Evolutionary conservation across 1,140 invertebrate species (phyloP).

Genomic region (Telenomus remus): DNA sequence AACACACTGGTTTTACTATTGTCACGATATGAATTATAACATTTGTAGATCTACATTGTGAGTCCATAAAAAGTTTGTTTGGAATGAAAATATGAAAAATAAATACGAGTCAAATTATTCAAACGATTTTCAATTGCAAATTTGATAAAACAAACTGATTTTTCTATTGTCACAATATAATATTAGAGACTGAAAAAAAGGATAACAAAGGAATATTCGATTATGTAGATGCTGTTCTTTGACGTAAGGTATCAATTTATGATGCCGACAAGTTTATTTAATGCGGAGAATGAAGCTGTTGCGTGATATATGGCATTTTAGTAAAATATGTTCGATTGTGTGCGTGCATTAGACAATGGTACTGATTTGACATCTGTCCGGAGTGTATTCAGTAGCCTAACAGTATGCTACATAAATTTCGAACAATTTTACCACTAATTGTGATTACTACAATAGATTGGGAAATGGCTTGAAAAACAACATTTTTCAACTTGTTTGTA

Average conservation of each 20-base stretch:
- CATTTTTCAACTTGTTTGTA: no score
- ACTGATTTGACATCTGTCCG: slow-evolving; percentile 23
- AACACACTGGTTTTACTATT: no score
- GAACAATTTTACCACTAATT: no score
- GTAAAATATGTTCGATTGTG: slow-evolving; percentile 9
- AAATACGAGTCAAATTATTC: no score
- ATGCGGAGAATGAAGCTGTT: slow-evolving; percentile 18
- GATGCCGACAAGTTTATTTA: slow-evolving; percentile 10
- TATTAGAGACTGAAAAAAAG: background rate
- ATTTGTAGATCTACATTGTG: no score
- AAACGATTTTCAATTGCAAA: no score
- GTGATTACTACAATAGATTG: no score
- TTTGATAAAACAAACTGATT: background rate
- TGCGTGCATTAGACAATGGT: slow-evolving; percentile 23
- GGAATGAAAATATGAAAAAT: no score
- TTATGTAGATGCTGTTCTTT: background rate
- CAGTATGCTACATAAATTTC: slow-evolving; percentile 6
- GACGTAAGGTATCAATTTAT: slow-evolving; percentile 1
- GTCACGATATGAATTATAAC: no score
- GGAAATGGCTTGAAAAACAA: no score
- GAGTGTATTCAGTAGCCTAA: slow-evolving; percentile 12
- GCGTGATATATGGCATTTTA: slow-evolving; percentile 28
- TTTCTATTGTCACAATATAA: background rate
- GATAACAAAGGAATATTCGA: slow-evolving; percentile 1
- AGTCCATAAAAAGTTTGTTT: no score